These are phyloP conservation scores for Choristoneura fumiferana DNA, from an alignment of 1,140 invertebrate genomes.

Conservation along the genomic window DNA sequence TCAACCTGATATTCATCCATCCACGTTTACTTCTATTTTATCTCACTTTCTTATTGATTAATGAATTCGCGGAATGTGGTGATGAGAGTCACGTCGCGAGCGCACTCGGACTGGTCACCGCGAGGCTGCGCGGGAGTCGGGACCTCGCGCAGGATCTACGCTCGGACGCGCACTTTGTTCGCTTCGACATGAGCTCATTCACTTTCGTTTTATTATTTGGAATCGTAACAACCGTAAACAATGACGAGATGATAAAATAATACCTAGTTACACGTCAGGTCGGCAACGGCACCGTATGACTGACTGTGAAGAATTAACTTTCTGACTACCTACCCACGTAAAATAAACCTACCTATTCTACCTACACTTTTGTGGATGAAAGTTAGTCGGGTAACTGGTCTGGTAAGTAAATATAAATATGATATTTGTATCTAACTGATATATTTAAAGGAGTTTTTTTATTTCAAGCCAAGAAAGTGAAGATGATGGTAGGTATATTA, in stretches of 20 bases:
- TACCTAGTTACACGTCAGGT: neutral
- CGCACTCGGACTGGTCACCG: neutral
- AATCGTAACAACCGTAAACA: constrained; percentile 25
- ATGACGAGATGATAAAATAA: constrained; percentile 2
- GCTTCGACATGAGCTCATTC: constrained; percentile 42
- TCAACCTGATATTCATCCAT: constrained; percentile 62
- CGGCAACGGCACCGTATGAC: no score
- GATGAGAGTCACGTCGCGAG: neutral
- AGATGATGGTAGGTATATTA: no score
- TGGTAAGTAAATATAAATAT: no score
- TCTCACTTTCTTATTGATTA: constrained; percentile 34
- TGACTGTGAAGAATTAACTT: no score
- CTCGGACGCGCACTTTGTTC: constrained; percentile 59
- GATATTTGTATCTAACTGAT: no score
- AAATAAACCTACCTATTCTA: no score
- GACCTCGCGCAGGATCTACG: constrained; percentile 49
- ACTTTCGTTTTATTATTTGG: constrained; percentile 50
- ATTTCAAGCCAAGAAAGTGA: no score
- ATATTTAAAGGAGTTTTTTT: no score
- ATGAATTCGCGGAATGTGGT: constrained; percentile 20
- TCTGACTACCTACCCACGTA: no score
- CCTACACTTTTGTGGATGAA: no score
- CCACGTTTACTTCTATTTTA: constrained; percentile 31
- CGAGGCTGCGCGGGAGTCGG: constrained; percentile 1
- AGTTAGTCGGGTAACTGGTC: no score